Evolutionary conservation across 35 echinoderm and acorn worm species (phyloP).

Genomic region (Diadema setosum): DNA sequence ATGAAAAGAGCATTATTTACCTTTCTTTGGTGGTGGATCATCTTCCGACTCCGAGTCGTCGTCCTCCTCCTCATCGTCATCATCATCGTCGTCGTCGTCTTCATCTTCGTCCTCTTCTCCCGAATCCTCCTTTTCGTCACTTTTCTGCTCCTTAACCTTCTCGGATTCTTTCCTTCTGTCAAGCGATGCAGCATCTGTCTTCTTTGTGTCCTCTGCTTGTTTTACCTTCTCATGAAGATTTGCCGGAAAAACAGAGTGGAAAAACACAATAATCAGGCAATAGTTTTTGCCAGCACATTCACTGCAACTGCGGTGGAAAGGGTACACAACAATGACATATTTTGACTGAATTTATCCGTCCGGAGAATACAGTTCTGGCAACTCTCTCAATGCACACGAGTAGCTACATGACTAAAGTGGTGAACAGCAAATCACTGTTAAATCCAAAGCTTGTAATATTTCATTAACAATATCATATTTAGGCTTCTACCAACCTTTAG

Average conservation of each 20-base stretch:
- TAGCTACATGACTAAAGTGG: too few relatives aligned
- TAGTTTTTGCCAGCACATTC: not conserved
- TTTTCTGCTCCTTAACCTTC: not conserved
- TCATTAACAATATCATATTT: too few relatives aligned
- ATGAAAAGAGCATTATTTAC: too few relatives aligned
- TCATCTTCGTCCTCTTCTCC: slow-evolving; percentile 27
- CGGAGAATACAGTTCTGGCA: not conserved
- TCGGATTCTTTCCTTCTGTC: slow-evolving; percentile 8
- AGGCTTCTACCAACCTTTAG: too few relatives aligned
- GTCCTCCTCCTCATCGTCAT: slow-evolving; percentile 27
- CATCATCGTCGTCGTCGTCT: slow-evolving; percentile 12
- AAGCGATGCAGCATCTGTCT: not conserved
- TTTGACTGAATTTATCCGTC: not conserved
- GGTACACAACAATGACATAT: not conserved
- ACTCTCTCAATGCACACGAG: not conserved
- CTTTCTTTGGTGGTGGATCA: not conserved
- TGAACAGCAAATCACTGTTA: too few relatives aligned
- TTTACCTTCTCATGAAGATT: not conserved
- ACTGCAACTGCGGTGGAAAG: not conserved
- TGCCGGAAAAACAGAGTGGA: not conserved
- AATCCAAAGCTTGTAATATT: too few relatives aligned
- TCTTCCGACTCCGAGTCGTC: not conserved
- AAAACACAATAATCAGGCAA: not conserved
- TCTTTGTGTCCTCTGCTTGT: not conserved
- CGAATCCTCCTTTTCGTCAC: not conserved